Percentiles rank a stretch among this genome's conserved stretches.
These are phyloP conservation scores for Papilio polyxenes DNA, from an alignment of 1,140 invertebrate species.

Conservation along the genomic window DNA sequence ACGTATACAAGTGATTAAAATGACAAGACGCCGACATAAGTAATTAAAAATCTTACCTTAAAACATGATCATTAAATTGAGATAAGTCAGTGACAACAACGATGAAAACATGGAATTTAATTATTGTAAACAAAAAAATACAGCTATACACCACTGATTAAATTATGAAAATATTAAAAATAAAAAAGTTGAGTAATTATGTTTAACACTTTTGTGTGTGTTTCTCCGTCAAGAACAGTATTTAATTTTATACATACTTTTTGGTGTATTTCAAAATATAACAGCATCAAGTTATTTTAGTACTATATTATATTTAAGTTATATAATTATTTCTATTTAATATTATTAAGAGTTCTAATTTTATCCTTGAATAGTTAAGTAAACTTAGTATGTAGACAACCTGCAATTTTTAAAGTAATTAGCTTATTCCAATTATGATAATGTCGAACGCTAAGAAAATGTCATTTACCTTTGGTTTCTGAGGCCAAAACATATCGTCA, in stretches of 20 bases:
- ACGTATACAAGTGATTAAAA: neutral
- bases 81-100: neutral
- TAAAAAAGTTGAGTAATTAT: neutral
- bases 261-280: neutral
- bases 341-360: neutral
- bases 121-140: neutral
- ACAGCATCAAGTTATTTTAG: too few species aligned
- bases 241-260: neutral
- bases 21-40: constrained; percentile 8
- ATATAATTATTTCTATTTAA: neutral
- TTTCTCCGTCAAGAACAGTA: neutral
- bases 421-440: neutral
- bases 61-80: constrained; percentile 12
- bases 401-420: neutral
- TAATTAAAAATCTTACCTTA: neutral
- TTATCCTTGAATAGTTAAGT: neutral
- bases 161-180: neutral
- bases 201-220: neutral
- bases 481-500: too few species aligned
- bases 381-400: neutral
- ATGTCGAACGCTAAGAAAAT: neutral
- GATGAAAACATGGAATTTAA: neutral
- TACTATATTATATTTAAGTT: too few species aligned
- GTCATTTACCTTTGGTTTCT: neutral
- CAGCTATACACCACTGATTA: neutral